Percentiles rank a stretch among this genome's conserved stretches.
These are phyloP conservation scores for Sesamia nonagrioides DNA, from an alignment of 1,140 invertebrate genomes.

Conservation along the genomic window DNA sequence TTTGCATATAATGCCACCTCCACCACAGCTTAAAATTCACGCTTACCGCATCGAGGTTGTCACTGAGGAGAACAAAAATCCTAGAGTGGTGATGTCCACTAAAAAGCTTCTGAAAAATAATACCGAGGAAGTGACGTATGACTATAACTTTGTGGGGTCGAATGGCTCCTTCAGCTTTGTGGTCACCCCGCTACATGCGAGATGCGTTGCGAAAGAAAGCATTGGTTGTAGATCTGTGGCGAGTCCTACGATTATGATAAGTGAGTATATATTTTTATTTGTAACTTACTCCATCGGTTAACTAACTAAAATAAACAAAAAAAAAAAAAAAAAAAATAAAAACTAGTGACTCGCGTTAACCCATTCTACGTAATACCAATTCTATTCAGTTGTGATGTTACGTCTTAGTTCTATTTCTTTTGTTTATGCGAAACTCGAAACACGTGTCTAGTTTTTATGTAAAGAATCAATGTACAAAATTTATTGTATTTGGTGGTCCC, in stretches of 20 bases:
- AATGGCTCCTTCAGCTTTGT: constrained; percentile 73
- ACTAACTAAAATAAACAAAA: too few relatives aligned
- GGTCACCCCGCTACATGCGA: constrained; percentile 71
- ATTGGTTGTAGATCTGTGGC: constrained; percentile 65
- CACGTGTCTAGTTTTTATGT: too few relatives aligned
- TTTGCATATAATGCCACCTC: constrained; percentile 76
- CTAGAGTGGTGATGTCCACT: constrained; percentile 58
- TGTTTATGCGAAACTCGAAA: too few relatives aligned
- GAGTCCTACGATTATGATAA: constrained; percentile 75
- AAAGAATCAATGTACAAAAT: too few relatives aligned
- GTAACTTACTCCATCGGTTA: too few relatives aligned
- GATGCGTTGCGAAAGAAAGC: constrained; percentile 53
- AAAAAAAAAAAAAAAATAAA: too few relatives aligned
- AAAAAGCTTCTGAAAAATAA: constrained; percentile 61
- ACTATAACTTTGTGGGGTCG: constrained; percentile 68
- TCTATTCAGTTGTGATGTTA: too few relatives aligned
- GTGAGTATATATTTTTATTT: constrained; percentile 61
- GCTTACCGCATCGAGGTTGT: constrained; percentile 73
- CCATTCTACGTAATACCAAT: too few relatives aligned
- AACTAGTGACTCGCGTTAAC: too few relatives aligned
- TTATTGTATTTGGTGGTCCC: too few relatives aligned
- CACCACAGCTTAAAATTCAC: constrained; percentile 67
- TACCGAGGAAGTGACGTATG: constrained; percentile 70
- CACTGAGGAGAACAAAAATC: constrained; percentile 62
- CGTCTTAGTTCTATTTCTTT: too few relatives aligned